Base-by-base conservation (phyloP, 2,797 vertebrate genomes). In the Perdix hodgsoniae region DNA sequence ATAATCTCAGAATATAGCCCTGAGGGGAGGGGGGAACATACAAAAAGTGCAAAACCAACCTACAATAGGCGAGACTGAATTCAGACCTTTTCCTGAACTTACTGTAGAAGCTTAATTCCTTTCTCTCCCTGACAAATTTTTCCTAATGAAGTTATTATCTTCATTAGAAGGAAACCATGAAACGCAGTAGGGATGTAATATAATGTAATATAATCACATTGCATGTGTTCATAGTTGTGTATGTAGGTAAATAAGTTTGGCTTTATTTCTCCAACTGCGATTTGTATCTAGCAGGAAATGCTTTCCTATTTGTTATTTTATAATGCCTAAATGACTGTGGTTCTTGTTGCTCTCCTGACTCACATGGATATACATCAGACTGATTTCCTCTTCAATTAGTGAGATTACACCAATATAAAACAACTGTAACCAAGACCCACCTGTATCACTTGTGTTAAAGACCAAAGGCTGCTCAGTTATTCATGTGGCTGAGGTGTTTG, bases 241-340 rank as follows among this genome's bases (percentile, higher is more conserved):
- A 19, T 74, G 14, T 90, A 83, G 66, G 77, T 88, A 77, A 92
- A 80, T 72, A 50, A 42, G 4, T 57, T 52, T 75, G 75, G 65
- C 40, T 94, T 93, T 3, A 11, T 91, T 93, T 83, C 70, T 93
- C 92, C 70, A 76, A 50, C 39, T 47, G 45, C 59, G 76, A 81
- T 96, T 83, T 88, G 50, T 86, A 88, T 86, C 87, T 86, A 93
- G 64, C 59, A 86, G 76, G 80, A 90, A 93, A 92, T 86, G 14
- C n/a, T 82, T 82, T 90, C 79, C 64, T 77, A 57, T 77, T 91
- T 47, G 37, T 66, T 78, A 1, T 47, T 54, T 35, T 90, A 83
- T 57, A 61, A 69, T 23, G 22, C 59, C 47, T 81, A 72, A 93
- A 69, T 88, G 21, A 69, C 75, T 94, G 83, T 88, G 77, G 71